Base-by-base conservation (phyloP, 2,888 invertebrate genomes). In the Phyllotreta striolata region DNA sequence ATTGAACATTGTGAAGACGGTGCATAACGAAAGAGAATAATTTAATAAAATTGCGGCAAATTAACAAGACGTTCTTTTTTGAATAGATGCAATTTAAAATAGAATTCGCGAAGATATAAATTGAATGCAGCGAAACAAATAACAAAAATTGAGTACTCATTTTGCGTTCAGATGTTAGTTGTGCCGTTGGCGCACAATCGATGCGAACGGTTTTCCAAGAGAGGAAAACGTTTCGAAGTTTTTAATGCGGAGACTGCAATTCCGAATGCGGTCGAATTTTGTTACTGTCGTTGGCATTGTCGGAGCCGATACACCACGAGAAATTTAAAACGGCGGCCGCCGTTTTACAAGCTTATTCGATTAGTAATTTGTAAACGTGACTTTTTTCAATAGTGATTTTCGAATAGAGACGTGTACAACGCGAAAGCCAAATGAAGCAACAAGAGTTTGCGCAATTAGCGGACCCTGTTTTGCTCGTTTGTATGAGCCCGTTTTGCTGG, bases 251-350 rank as follows among this genome's bases (percentile, higher is more conserved):
- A 47, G 14, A 8, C 47, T 14, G 43, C 44, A 46, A 37, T 46
- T 56, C 8, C 56, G 43, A 56, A n/a, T 56, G 46, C 56, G 56
- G 56, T 56, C 13, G 46, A 56, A 56, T 56, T 56, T 56, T 56
- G 37, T 56, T 56, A 56, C 46, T 56, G 56, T 56, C 56, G 38
- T 56, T 37, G 43, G 56, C 35, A 56, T 46, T 56, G 56, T 56
- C 46, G 38, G 34, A 34, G 38, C 43, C 56, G 46, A 44, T 55
- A 37, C 44, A 35, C 14, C 35, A 41, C 35, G 55, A 46, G 44
- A 56, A 56, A 56, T 56, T 56, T 46, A 56, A 44, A 56, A 56
- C 56, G 37, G 37, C 12, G 37, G 41, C 56, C 37, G 24, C 37
- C 14, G 34, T 5, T 56, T 56, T 56, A 35, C 55, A 43, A 55